Percentiles rank a stretch among this genome's conserved stretches.
phyloP scores from a whole-genome alignment of 2,888 invertebrate genomes.

The Pachycephus smyrnensis region DNA sequence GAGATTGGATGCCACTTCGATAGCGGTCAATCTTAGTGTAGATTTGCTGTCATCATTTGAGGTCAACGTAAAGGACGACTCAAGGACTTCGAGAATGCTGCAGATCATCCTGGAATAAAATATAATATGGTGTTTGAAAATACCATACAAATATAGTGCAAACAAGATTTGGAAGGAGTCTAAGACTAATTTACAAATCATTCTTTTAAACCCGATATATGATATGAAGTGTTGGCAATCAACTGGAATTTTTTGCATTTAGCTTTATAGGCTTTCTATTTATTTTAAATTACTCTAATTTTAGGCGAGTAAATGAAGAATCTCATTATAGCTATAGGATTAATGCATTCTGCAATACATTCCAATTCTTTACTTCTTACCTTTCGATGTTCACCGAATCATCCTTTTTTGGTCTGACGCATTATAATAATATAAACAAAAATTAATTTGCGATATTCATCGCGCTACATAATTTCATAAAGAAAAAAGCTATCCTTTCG shows the following conservation, averaged over 20 bases:
- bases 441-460: slow-evolving; percentile 17
- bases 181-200: slow-evolving; percentile 3
- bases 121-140: not conserved
- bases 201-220: not conserved
- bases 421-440: slow-evolving; percentile 46
- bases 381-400: slow-evolving; percentile 61
- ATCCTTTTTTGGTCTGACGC: slow-evolving; percentile 62
- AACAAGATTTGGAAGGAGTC: slow-evolving; percentile 14
- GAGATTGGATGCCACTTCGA: slow-evolving; percentile 76
- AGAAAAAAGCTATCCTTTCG: not conserved
- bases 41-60: slow-evolving; percentile 68
- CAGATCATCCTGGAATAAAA: slow-evolving; percentile 72
- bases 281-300: too few species aligned
- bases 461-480: not conserved
- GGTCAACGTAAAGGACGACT: slow-evolving; percentile 76
- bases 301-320: not conserved
- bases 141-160: not conserved
- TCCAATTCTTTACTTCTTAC: slow-evolving; percentile 49
- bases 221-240: not conserved
- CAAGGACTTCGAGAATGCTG: slow-evolving; percentile 78
- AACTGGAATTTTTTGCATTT: not conserved
- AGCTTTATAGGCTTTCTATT: too few species aligned
- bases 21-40: slow-evolving; percentile 70
- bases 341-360: not conserved
- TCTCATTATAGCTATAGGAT: not conserved